Percentiles rank a stretch among this genome's conserved stretches.
phyloP scores from a whole-genome alignment of 2,113 vertebrate genomes.

The cattle (Bos taurus) region ARS-UCD2.0 NC_037332.1:88702501-88703000 shows the following conservation, averaged over 20 bases:
- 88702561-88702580: not conserved
- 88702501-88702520: not conserved
- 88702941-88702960: not conserved
- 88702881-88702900: not conserved
- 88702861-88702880: not conserved
- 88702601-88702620: not conserved
- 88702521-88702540: not conserved
- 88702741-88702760: not conserved
- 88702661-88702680: not conserved
- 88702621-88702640: not conserved
- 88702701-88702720: not conserved
- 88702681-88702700: not conserved
- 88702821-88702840: not conserved
- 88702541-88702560: accelerated
- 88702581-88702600: not conserved
- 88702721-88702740: not conserved
- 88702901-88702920: not conserved
- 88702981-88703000: not conserved
- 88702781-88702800: not conserved
- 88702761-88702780: not conserved
- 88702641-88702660: not conserved
- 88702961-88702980: not conserved
- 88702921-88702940: not conserved
- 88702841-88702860: not conserved
- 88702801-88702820: conserved; percentile 4